Percentiles rank a stretch among this genome's conserved stretches.
Conservation (phyloP, 2,797 vertebrate species). For the Threskiornis aethiopicus region DNA sequence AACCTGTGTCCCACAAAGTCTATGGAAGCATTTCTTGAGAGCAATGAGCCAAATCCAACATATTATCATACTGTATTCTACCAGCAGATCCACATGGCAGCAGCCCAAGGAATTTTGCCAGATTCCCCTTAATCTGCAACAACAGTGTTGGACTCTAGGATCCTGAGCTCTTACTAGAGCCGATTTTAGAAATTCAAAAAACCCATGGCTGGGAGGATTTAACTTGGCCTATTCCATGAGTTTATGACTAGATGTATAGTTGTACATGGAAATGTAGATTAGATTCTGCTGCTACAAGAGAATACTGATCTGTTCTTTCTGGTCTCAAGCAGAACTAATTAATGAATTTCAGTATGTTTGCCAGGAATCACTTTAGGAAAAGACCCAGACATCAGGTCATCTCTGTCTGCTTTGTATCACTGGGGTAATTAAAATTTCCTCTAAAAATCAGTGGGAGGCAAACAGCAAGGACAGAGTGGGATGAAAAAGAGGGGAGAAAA, state of each 20-base stretch:
- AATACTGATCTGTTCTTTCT: constrained; percentile 43
- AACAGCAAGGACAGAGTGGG: constrained; percentile 31
- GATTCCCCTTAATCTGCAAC: constrained; percentile 36
- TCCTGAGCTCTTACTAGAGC: not conserved
- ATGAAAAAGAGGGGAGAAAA: constrained; percentile 12
- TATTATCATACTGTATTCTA: constrained; percentile 32
- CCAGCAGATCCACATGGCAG: constrained; percentile 40
- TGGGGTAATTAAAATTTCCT: constrained; percentile 59
- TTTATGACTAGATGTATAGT: not conserved
- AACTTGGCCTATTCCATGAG: not conserved
- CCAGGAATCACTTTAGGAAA: constrained; percentile 61
- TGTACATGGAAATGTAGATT: constrained; percentile 1
- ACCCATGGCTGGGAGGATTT: not conserved
- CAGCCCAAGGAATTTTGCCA: constrained; percentile 47
- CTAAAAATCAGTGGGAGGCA: constrained; percentile 55
- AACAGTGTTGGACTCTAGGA: constrained; percentile 37
- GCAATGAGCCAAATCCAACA: constrained; percentile 37
- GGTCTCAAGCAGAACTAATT: constrained; percentile 57
- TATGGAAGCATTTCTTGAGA: not conserved
- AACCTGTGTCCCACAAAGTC: not conserved
- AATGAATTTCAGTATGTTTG: constrained; percentile 61
- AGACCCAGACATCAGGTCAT: constrained; percentile 64
- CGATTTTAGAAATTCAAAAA: not conserved
- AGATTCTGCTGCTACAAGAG: constrained; percentile 11
- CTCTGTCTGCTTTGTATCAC: constrained; percentile 62